These are phyloP conservation scores for Leptarthrus brevirostris DNA, from an alignment of 2,888 invertebrate genomes.

Conservation along the genomic window DNA sequence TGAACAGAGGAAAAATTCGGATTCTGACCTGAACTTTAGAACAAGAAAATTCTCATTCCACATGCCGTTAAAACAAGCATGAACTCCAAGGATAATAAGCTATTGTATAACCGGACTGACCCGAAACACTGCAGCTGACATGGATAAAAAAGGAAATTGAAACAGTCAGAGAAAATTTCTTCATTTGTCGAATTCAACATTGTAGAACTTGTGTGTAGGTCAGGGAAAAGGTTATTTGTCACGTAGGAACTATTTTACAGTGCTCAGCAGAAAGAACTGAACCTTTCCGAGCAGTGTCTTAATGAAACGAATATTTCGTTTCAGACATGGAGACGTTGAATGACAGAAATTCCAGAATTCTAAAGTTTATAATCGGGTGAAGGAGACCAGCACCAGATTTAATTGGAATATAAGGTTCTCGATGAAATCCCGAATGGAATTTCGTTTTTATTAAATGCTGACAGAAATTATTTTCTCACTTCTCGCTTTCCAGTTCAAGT, in stretches of 20 bases:
- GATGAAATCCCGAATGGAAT: constrained; percentile 21
- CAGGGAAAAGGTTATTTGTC: constrained; percentile 38
- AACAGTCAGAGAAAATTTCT: constrained; percentile 23
- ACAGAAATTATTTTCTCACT: not conserved
- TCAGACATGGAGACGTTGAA: constrained; percentile 12
- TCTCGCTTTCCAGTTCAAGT: no score
- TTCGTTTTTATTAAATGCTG: constrained; percentile 38
- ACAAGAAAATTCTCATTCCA: not conserved
- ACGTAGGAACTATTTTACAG: constrained; percentile 16
- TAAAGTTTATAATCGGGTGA: not conserved
- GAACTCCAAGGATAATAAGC: constrained; percentile 12
- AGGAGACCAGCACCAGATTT: constrained; percentile 16
- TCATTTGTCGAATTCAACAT: constrained; percentile 29
- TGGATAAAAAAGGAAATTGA: constrained; percentile 30
- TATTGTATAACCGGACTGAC: constrained; percentile 34
- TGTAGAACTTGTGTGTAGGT: not conserved
- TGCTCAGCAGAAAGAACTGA: constrained; percentile 34
- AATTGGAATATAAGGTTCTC: constrained; percentile 32
- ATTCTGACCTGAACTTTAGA: not conserved
- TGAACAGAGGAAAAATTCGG: constrained; percentile 6
- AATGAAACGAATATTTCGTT: constrained; percentile 44
- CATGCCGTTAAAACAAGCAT: constrained; percentile 19
- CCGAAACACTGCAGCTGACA: constrained; percentile 43
- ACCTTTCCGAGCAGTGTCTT: constrained; percentile 20
- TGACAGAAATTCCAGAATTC: constrained; percentile 24